Evolutionary conservation across 2,797 vertebrate genomes (phyloP).

Genomic region (Diceros bicornis): DNA sequence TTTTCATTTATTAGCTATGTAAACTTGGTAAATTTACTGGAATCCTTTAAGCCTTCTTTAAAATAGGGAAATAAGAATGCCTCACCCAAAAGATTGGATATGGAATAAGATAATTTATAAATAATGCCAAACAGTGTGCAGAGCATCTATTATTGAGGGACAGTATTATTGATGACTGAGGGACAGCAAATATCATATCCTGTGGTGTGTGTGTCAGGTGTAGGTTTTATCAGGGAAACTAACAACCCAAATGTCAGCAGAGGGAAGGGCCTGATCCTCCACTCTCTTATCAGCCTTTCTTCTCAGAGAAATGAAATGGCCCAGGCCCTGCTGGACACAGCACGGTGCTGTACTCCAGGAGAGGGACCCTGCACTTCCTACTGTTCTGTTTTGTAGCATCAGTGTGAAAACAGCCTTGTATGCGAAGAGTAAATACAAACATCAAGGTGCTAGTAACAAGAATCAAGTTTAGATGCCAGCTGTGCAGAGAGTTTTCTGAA

Average conservation of each 20-base stretch:
- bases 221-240: not conserved
- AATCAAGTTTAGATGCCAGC: not conserved
- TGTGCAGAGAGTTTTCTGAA: not conserved
- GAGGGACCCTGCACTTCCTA: fast-evolving
- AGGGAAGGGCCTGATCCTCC: not conserved
- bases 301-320: not conserved
- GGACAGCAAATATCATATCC: not conserved
- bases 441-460: not conserved
- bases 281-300: not conserved
- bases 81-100: not conserved
- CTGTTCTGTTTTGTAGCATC: not conserved
- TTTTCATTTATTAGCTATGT: not conserved
- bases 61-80: not conserved
- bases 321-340: not conserved
- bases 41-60: not conserved
- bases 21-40: not conserved
- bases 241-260: not conserved
- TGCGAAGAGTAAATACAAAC: not conserved
- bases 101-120: not conserved
- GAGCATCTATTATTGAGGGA: not conserved
- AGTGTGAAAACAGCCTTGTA: not conserved
- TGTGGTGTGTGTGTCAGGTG: fast-evolving
- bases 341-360: not conserved
- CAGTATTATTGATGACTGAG: not conserved
- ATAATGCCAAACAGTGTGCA: not conserved